Evolutionary conservation across 2,113 vertebrate genomes (phyloP).

Genomic region (Artemisiospiza belli): DNA sequence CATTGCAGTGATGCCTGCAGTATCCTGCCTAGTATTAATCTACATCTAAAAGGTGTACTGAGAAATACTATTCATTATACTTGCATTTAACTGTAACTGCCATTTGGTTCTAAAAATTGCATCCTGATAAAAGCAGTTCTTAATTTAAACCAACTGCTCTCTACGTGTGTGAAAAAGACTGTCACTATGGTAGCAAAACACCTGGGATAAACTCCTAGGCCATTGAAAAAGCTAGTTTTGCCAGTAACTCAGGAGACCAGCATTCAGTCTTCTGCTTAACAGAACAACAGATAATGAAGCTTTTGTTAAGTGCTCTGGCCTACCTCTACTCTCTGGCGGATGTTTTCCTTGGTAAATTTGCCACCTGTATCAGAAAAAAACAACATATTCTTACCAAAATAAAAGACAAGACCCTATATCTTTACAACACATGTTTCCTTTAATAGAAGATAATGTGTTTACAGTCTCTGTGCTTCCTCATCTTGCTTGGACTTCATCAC

Average conservation of each 20-base stretch:
- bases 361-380: not conserved
- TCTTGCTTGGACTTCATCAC: slow-evolving; percentile 1
- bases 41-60: not conserved
- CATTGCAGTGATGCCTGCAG: not conserved
- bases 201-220: not conserved
- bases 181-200: not conserved
- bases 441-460: slow-evolving; percentile 33
- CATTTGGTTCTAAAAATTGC: not conserved
- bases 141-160: not conserved
- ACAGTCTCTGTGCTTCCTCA: slow-evolving; percentile 15
- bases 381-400: not conserved
- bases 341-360: slow-evolving; percentile 12
- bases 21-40: not conserved
- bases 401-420: not conserved
- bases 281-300: not conserved
- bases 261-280: not conserved
- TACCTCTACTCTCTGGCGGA: not conserved
- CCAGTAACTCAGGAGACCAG: not conserved
- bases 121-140: not conserved
- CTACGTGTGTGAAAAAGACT: not conserved
- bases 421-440: slow-evolving; percentile 24
- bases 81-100: not conserved
- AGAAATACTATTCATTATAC: not conserved
- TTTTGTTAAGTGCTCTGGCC: not conserved
- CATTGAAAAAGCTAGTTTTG: not conserved